Conservation (phyloP, 2,888 invertebrate species). For the Eupithecia vulgata region DNA sequence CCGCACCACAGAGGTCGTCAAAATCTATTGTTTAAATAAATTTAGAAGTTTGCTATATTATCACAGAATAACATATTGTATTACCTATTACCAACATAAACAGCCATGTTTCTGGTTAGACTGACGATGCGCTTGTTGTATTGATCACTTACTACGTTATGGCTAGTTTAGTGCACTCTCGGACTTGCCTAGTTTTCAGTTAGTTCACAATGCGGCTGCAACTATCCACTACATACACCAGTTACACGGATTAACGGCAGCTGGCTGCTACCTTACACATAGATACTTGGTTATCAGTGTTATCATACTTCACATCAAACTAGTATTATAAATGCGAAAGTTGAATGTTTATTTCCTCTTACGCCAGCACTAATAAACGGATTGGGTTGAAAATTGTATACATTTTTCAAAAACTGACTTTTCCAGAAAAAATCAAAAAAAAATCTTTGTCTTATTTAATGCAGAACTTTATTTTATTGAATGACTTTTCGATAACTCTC, state of each 20-base stretch:
- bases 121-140: background rate
- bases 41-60: background rate
- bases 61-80: background rate
- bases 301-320: background rate
- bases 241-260: background rate
- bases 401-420: too few species aligned
- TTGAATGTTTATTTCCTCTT: too few species aligned
- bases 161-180: conserved; percentile 17
- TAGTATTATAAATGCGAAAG: too few species aligned
- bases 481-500: too few species aligned
- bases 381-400: too few species aligned
- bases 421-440: too few species aligned
- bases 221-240: conserved; percentile 10
- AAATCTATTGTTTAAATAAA: too few species aligned
- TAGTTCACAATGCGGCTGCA: conserved; percentile 27
- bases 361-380: too few species aligned
- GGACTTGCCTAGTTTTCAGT: conserved; percentile 31
- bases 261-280: background rate
- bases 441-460: too few species aligned
- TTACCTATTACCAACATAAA: background rate
- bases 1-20: too few species aligned
- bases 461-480: too few species aligned
- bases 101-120: background rate
- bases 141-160: conserved; percentile 8
- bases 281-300: background rate